These are phyloP conservation scores for Cyrtonyx montezumae DNA, from an alignment of 2,113 vertebrate species.

Conservation along the genomic window DNA sequence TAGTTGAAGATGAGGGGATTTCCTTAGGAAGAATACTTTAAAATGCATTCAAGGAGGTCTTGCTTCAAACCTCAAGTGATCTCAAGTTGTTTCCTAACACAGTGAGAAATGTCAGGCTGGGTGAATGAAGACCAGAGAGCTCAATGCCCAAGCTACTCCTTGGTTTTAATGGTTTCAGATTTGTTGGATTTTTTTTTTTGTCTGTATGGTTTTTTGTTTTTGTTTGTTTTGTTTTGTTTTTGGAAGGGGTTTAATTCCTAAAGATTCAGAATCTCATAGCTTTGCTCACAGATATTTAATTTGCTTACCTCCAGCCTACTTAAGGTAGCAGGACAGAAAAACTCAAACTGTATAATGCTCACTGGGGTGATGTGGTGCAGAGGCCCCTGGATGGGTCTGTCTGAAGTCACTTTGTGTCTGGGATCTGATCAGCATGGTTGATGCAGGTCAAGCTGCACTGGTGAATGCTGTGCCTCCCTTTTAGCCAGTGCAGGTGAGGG, in stretches of 20 bases:
- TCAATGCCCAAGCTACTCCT: background rate
- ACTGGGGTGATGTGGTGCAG: too few relatives aligned
- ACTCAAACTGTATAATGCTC: background rate
- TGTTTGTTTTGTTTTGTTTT: background rate
- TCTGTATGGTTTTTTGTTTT: too few relatives aligned
- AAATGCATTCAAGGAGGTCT: background rate
- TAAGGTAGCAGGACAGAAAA: background rate
- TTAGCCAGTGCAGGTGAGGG: background rate
- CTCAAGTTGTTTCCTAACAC: background rate
- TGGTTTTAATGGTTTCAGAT: background rate
- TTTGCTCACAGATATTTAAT: background rate
- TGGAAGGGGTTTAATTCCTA: background rate
- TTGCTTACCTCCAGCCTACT: background rate
- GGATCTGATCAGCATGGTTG: accelerated
- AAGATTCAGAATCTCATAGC: background rate
- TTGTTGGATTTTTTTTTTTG: background rate
- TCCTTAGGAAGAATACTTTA: constrained; percentile 32
- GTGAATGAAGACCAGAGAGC: background rate
- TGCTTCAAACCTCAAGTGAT: background rate
- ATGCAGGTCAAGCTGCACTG: background rate
- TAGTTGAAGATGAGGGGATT: constrained; percentile 53
- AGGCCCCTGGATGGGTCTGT: background rate
- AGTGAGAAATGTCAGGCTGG: background rate
- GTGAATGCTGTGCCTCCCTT: background rate
- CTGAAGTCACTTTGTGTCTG: background rate